A percentile compares a stretch with the other conserved stretches of the same genome.
These are phyloP conservation scores for Myotis yumanensis DNA, from an alignment of 2,113 vertebrate species.

Conservation along the genomic window DNA sequence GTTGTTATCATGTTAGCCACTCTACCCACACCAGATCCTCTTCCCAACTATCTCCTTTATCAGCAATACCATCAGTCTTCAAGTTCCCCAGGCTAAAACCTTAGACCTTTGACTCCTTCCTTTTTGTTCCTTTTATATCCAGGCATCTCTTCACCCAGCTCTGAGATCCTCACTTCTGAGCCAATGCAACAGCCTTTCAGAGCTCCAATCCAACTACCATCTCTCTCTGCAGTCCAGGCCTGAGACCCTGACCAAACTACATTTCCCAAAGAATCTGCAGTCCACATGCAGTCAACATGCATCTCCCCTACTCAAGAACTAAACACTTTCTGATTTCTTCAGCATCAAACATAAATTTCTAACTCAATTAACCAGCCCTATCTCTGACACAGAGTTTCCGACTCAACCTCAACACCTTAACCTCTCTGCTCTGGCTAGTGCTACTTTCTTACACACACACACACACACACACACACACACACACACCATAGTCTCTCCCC, in stretches of 20 bases:
- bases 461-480: background rate
- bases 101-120: background rate
- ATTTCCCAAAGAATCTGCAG: background rate
- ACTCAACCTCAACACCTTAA: background rate
- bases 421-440: background rate
- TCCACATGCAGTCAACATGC: background rate
- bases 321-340: background rate
- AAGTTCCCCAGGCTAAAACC: background rate
- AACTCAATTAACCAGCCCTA: background rate
- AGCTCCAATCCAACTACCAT: background rate
- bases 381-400: background rate
- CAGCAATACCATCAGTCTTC: background rate
- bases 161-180: background rate
- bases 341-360: conserved; percentile 45
- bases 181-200: background rate
- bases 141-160: background rate
- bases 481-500: background rate
- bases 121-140: background rate
- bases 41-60: background rate
- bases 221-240: background rate
- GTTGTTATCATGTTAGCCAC: background rate
- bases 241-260: background rate
- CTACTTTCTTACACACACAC: background rate
- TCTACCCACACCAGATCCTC: background rate
- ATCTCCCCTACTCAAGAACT: background rate